phyloP scores from a whole-genome alignment of 2,797 vertebrate species.

The Enteromius trimaculatus region DNA sequence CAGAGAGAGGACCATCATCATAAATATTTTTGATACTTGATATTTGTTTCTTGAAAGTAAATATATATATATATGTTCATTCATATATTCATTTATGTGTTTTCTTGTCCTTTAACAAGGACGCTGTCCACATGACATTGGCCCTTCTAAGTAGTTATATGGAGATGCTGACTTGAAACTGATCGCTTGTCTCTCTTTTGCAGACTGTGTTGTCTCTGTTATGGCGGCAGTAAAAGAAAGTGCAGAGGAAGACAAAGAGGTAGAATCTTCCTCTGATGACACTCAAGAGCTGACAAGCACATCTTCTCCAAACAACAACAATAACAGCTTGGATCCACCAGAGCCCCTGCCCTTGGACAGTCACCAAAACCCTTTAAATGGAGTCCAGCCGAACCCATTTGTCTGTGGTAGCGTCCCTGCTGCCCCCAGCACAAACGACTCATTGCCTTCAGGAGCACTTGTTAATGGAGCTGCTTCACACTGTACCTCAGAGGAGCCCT shows the following conservation, averaged over 20 bases:
- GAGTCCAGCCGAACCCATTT: conserved; percentile 92
- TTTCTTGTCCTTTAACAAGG: background rate
- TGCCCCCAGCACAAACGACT: conserved; percentile 88
- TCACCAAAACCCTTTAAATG: conserved; percentile 96
- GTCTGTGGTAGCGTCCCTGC: conserved; percentile 88
- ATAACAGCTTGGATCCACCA: conserved; percentile 80
- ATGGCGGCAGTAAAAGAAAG: conserved; percentile 86
- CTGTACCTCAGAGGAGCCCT: conserved; percentile 89
- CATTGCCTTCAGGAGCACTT: conserved; percentile 91
- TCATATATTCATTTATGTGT: background rate
- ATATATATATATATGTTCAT: too few relatives aligned
- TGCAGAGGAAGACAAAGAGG: conserved; percentile 85
- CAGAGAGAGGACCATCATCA: background rate
- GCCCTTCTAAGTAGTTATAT: too few relatives aligned
- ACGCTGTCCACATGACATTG: too few relatives aligned
- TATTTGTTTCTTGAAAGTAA: background rate
- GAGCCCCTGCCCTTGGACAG: conserved; percentile 85
- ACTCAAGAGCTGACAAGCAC: conserved; percentile 85
- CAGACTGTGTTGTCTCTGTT: conserved; percentile 80
- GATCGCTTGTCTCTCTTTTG: conserved; percentile 67
- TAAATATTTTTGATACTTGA: background rate
- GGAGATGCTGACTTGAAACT: too few relatives aligned
- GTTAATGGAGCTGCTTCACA: conserved; percentile 98
- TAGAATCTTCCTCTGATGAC: conserved; percentile 78
- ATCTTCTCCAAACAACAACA: conserved; percentile 78